Evolutionary conservation across 1,140 invertebrate species (phyloP), one percentile per base, ranked within the genome.

Genomic region (Bathynomus jamesi): DNA sequence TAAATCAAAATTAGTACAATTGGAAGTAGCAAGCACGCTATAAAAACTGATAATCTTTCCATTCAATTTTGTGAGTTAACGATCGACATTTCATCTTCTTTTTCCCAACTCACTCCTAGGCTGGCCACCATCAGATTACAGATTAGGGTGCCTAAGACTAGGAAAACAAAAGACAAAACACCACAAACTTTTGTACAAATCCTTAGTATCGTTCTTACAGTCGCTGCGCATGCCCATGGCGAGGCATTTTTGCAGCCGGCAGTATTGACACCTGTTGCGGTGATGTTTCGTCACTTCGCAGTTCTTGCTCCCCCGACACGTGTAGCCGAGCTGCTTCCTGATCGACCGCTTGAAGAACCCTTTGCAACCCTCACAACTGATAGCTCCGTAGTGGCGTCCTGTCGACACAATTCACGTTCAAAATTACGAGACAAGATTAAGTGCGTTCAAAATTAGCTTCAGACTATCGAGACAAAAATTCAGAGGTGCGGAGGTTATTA

Each of bases 231-330:
- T 98, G 75, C 96, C 96, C 60, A 91, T 89, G 7, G 29, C 21
- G 24, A 98, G 85, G 82, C 96, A 98, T 84, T 98, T 98, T 83
- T 98, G 95, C 74, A 98, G 87, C 68, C 96, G 88, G 84, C 96
- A 99, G 84, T 96, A 98, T 85, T 99, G 96, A 84, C 96, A 99
- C 70, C 96, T 87, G 84, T 99, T 97, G 65, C 96, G 87, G 82
- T 96, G 94, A 80, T 96, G 93, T 83, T 98, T 98, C 60, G 94
- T 98, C 62, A 99, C 94, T 83, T 96, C 93, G 81, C 96, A 99
- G 81, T 94, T 93, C 84, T 96, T 95, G 72, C 86, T 91, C 27
- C 95, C 94, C 24, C 95, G 87, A 82, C 96, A 99, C 71, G 95
- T 92, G 83, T 98, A 99, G 62, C 94, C 95, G 69, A 98, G 83